Percentiles rank a stretch among this genome's conserved stretches.
Evolutionary conservation across 2,888 invertebrate species (phyloP).

Genomic region (Conops quadrifasciatus): DNA sequence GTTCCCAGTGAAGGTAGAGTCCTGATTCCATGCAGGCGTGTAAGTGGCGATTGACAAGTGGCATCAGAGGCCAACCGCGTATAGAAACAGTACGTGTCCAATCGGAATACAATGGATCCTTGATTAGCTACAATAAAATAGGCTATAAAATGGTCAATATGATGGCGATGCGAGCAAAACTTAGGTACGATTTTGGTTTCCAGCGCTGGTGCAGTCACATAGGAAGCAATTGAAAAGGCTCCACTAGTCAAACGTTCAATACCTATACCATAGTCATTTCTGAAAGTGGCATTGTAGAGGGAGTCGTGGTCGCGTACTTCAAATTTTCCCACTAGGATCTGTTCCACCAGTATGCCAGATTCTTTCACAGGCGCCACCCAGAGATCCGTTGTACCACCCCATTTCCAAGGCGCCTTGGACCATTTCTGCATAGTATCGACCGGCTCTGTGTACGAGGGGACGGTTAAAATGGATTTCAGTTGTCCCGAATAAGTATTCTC

Average conservation of each 20-base stretch:
- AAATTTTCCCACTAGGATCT: conserved; percentile 53
- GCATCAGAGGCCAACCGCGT: conserved; percentile 61
- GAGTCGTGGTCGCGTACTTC: conserved; percentile 54
- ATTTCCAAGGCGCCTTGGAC: conserved; percentile 55
- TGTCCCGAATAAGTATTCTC: conserved; percentile 63
- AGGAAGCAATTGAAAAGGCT: conserved; percentile 54
- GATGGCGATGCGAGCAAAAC: background rate
- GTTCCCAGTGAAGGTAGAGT: conserved; percentile 59
- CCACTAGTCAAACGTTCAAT: conserved; percentile 59
- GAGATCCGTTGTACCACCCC: conserved; percentile 60
- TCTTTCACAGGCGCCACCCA: conserved; percentile 57
- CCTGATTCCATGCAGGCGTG: conserved; percentile 57
- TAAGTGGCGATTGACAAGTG: conserved; percentile 54
- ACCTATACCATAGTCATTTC: conserved; percentile 56
- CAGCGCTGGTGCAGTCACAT: conserved; percentile 53
- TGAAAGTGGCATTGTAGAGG: conserved; percentile 56
- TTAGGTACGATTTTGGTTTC: conserved; percentile 55
- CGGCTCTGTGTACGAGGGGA: conserved; percentile 56
- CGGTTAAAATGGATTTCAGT: conserved; percentile 59
- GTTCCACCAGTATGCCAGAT: conserved; percentile 56
- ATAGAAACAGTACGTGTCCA: conserved; percentile 61
- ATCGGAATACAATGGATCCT: conserved; percentile 60
- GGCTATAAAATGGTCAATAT: background rate
- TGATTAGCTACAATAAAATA: conserved; percentile 50
- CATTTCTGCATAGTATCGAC: conserved; percentile 59